Percentiles rank a stretch among this genome's conserved stretches.
Conservation (phyloP, 2,113 vertebrate species). For the Semnornis frantzii region DNA sequence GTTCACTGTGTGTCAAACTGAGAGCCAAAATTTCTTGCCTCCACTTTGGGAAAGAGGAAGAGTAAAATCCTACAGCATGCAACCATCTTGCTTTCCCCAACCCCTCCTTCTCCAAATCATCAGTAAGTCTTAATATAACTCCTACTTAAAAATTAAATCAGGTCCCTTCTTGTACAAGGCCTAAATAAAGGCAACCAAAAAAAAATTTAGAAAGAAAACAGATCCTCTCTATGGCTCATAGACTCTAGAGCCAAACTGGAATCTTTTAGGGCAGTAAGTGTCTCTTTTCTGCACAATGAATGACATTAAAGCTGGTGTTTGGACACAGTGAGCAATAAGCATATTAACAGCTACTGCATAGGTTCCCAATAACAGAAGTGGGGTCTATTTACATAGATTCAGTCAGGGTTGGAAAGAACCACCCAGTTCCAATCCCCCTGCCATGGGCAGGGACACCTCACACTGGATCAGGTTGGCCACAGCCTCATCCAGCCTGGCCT, state of each 20-base stretch:
- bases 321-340: not conserved
- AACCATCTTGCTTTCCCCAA: not conserved
- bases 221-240: not conserved
- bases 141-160: not conserved
- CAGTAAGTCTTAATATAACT: not conserved
- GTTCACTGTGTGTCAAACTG: not conserved
- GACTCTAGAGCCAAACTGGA: not conserved
- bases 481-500: too few species aligned
- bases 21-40: not conserved
- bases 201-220: not conserved
- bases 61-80: not conserved
- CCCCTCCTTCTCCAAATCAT: not conserved
- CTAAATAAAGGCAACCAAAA: not conserved
- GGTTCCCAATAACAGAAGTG: not conserved
- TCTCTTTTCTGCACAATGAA: not conserved
- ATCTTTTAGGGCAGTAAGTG: not conserved
- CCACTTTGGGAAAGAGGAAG: not conserved
- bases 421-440: too few species aligned
- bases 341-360: not conserved
- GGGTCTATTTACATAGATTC: not conserved
- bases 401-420: too few species aligned
- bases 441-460: too few species aligned
- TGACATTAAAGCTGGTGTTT: not conserved
- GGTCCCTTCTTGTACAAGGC: not conserved
- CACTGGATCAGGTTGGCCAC: too few species aligned